Percentiles rank a stretch among this genome's conserved stretches.
Conservation (phyloP, 2,797 vertebrate species). For the Tachyglossus aculeatus region DNA sequence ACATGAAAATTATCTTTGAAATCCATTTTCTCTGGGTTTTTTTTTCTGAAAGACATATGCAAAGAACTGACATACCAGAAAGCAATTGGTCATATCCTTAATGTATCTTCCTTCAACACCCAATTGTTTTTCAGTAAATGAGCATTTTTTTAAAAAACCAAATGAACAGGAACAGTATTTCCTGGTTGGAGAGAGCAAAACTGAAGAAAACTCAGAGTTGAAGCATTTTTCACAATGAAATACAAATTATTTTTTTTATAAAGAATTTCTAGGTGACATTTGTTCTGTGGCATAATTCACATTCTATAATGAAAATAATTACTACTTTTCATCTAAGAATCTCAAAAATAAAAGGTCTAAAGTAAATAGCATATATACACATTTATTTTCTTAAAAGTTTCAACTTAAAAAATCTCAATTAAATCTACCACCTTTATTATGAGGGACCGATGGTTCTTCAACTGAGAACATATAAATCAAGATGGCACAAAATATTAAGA, state of each 20-base stretch:
- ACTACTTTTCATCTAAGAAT: slow-evolving; percentile 33
- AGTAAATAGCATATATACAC: slow-evolving; percentile 56
- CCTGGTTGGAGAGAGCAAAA: slow-evolving; percentile 7
- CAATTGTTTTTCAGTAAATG: too few species aligned
- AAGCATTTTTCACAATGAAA: slow-evolving; percentile 34
- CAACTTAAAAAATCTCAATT: slow-evolving; percentile 57
- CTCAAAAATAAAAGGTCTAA: slow-evolving; percentile 56
- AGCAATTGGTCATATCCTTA: not conserved
- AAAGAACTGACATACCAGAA: not conserved
- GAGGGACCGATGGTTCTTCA: slow-evolving; percentile 47
- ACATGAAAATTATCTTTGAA: too few species aligned
- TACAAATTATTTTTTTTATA: slow-evolving; percentile 28
- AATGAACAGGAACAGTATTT: slow-evolving; percentile 9
- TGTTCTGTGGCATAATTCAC: slow-evolving; percentile 41
- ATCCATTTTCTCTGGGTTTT: too few species aligned
- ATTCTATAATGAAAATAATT: slow-evolving; percentile 27
- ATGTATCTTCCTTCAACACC: too few species aligned
- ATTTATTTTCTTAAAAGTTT: slow-evolving; percentile 68
- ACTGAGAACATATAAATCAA: slow-evolving; percentile 48
- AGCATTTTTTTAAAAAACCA: too few species aligned
- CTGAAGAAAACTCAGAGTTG: slow-evolving; percentile 26
- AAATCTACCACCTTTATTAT: slow-evolving; percentile 63
- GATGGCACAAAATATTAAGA: slow-evolving; percentile 33
- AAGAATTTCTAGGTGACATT: slow-evolving; percentile 35
- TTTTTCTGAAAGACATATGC: too few species aligned